A percentile compares a stretch with the other conserved stretches of the same genome.
Evolutionary conservation across 1,140 invertebrate species (phyloP).

Genomic region (Papilio helenus): DNA sequence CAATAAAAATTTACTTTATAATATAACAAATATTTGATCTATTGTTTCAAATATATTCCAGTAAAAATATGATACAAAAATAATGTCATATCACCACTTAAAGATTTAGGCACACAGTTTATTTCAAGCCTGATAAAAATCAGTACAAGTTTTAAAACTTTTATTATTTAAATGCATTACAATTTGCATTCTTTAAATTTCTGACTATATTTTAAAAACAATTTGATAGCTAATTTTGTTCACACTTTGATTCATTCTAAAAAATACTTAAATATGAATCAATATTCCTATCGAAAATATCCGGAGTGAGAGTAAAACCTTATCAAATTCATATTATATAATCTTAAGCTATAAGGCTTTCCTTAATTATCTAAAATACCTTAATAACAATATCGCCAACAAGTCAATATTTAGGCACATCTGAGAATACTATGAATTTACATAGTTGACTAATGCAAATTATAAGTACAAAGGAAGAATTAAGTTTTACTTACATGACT

Average conservation of each 20-base stretch:
- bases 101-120: conserved; percentile 8
- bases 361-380: conserved; percentile 29
- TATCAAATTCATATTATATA: conserved; percentile 31
- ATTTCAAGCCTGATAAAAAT: not conserved
- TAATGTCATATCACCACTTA: conserved; percentile 2
- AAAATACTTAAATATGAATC: not conserved
- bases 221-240: conserved; percentile 19
- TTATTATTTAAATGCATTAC: not conserved
- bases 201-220: not conserved
- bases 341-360: conserved; percentile 39
- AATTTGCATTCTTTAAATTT: not conserved
- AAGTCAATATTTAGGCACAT: conserved; percentile 77
- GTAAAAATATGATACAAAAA: conserved; percentile 15
- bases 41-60: conserved; percentile 2
- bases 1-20: not conserved
- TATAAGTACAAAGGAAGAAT: conserved; percentile 79
- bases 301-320: conserved; percentile 25
- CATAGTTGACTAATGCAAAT: conserved; percentile 63
- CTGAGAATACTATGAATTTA: conserved; percentile 66
- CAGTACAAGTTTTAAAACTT: not conserved
- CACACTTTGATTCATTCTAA: not conserved
- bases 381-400: conserved; percentile 64
- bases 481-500: conserved; percentile 66
- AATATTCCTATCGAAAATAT: not conserved
- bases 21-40: conserved; percentile 6